These are phyloP conservation scores for Macrotus californicus DNA, from an alignment of 2,113 vertebrate species.

Conservation along the genomic window DNA sequence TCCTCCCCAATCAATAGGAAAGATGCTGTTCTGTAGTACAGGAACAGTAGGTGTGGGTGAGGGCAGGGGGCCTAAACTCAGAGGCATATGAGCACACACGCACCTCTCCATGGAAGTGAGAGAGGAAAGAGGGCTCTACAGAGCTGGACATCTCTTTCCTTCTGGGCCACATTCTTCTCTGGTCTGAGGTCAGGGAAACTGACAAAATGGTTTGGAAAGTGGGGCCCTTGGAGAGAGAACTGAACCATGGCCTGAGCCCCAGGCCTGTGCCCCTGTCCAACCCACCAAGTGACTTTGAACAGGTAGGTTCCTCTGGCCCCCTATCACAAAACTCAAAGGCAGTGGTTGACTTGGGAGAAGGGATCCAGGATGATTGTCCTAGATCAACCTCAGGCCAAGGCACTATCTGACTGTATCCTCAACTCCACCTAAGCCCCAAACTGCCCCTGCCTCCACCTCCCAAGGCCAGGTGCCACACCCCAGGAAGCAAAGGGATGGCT, in stretches of 20 bases:
- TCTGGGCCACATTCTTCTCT: background rate
- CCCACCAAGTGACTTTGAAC: background rate
- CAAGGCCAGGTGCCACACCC: background rate
- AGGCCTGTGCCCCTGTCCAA: background rate
- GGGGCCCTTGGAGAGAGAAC: background rate
- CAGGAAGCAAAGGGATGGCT: background rate
- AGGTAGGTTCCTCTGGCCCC: background rate
- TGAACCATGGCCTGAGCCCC: fast-evolving
- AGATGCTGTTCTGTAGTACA: background rate
- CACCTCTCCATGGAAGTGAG: fast-evolving
- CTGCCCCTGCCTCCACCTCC: background rate
- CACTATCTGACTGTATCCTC: fast-evolving
- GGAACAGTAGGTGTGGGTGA: background rate
- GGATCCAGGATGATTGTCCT: fast-evolving
- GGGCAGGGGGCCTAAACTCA: fast-evolving
- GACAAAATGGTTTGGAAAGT: background rate
- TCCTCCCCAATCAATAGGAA: background rate
- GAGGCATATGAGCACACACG: background rate
- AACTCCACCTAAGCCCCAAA: background rate
- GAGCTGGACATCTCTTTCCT: background rate
- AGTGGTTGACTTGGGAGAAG: background rate
- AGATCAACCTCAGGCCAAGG: background rate
- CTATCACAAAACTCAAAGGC: background rate
- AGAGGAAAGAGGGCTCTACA: background rate
- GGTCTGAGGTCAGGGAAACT: background rate